A percentile compares a stretch with the other conserved stretches of the same genome.
Conservation (phyloP, 2,113 vertebrate species). For the Leucopsar rothschildi region DNA sequence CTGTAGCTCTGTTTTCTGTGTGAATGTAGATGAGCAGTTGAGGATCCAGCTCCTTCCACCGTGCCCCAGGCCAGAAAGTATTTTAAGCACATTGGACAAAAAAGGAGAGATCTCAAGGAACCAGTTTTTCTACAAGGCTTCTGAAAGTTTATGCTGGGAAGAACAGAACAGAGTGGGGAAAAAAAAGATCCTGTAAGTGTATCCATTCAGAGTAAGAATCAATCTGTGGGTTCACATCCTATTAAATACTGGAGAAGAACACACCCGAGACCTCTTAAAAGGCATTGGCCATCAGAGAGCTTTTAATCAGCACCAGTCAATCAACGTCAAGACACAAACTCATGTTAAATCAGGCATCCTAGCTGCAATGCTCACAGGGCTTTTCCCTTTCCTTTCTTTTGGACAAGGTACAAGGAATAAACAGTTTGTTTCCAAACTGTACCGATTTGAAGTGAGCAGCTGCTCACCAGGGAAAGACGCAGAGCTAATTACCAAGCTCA, state of each 20-base stretch:
- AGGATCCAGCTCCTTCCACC: not conserved
- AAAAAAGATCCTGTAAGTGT: not conserved
- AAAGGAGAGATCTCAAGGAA: not conserved
- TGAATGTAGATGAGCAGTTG: rapidly evolving
- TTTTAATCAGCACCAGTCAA: not conserved
- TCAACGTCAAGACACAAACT: not conserved
- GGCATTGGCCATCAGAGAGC: not conserved
- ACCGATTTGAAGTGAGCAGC: not conserved
- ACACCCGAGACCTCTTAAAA: not conserved
- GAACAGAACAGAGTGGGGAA: not conserved
- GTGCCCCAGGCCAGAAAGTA: not conserved
- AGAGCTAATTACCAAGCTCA: not conserved
- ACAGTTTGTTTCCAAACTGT: not conserved
- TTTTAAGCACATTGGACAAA: not conserved
- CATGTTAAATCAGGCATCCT: not conserved
- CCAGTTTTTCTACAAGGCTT: not conserved
- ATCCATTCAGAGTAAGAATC: not conserved
- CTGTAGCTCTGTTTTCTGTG: not conserved
- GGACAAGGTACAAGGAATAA: not conserved
- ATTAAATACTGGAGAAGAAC: not conserved
- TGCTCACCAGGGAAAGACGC: not conserved
- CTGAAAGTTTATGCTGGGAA: not conserved
- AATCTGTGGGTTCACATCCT: not conserved
- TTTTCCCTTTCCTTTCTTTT: not conserved
- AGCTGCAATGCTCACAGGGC: not conserved